Base-by-base conservation (phyloP, 2,797 vertebrate species). In the Acanthopagrus latus region DNA sequence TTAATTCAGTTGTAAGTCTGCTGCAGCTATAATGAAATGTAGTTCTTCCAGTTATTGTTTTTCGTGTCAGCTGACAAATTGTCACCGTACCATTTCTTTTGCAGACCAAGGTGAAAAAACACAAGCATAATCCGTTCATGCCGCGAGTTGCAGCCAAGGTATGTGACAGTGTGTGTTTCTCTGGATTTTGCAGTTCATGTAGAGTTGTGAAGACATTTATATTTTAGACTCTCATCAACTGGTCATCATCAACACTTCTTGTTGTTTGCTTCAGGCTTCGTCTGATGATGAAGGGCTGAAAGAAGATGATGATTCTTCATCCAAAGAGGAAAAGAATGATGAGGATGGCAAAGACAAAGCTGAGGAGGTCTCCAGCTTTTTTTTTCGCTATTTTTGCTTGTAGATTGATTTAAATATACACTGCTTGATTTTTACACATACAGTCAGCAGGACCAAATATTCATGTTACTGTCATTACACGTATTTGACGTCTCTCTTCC, bases 81-180 rank as follows among this genome's bases (percentile, higher is more conserved):
- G 11, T 69, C 11, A 23, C n/a, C 29, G 44, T 81, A 64, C 41
- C 3, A 1, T 20, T 48, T 81, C 43, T 59, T 47, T 33, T 20
- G 23, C 80, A 94, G 88, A 59, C 64, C 16, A 90, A 85, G 25
- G 74, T 73, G 57, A 91, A 88, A 77, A 95, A 93, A 77, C 77
- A 25, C 1, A 93, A 88, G 64, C 76, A 62, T 14, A 93, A 94
- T 79, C 92, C 93, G 0, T 94, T 93, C 3, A 84, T 90, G 86
- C 68, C 81, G 1, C 85, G 78, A 7, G 38, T 50, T 59, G 72
- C 68, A 63, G 43, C 64, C 6, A 91, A 92, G 91, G 94, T 93
- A 84, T 6, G 6, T 41, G 13, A 38, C 10, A n/a, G 13, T 27
- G 46, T 48, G 12, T 51, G 9, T 38, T 9, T 38, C 38, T 38